Conservation (phyloP, 2,113 vertebrate species). For the Origma solitaria region DNA sequence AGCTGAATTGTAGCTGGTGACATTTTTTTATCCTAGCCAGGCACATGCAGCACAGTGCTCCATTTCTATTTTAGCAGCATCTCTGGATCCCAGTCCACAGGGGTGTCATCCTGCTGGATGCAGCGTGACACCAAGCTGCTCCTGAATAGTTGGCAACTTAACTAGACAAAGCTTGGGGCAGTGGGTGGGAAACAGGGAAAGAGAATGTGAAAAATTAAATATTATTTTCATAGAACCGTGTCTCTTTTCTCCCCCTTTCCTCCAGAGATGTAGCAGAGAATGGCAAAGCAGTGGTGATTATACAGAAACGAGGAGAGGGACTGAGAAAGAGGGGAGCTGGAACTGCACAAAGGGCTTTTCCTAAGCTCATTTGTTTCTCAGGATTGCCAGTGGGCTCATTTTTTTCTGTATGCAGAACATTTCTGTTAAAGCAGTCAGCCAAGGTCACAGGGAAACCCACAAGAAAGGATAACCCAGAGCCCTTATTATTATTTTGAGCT, state of each 20-base stretch:
- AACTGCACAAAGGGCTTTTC: not conserved
- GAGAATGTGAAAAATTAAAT: not conserved
- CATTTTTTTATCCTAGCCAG: not conserved
- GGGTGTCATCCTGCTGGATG: not conserved
- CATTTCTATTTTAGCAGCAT: not conserved
- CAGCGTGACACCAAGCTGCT: not conserved
- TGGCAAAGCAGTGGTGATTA: not conserved
- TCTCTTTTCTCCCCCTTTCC: not conserved
- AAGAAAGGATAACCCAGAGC: slow-evolving; percentile 4
- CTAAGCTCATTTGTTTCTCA: slow-evolving; percentile 21
- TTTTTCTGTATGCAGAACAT: not conserved
- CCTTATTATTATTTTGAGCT: slow-evolving; percentile 34
- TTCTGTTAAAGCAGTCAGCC: not conserved
- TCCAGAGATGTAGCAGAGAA: not conserved
- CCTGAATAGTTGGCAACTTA: not conserved
- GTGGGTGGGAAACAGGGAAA: not conserved
- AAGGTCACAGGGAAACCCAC: slow-evolving; percentile 42
- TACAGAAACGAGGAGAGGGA: not conserved
- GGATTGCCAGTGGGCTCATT: not conserved
- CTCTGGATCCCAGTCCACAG: not conserved
- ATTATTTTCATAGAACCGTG: not conserved
- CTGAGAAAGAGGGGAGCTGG: not conserved
- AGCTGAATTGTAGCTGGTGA: not conserved
- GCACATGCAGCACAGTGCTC: not conserved
- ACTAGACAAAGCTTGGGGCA: not conserved